phyloP scores from a whole-genome alignment of 2,797 vertebrate genomes.

The Poeciliopsis infans region DNA sequence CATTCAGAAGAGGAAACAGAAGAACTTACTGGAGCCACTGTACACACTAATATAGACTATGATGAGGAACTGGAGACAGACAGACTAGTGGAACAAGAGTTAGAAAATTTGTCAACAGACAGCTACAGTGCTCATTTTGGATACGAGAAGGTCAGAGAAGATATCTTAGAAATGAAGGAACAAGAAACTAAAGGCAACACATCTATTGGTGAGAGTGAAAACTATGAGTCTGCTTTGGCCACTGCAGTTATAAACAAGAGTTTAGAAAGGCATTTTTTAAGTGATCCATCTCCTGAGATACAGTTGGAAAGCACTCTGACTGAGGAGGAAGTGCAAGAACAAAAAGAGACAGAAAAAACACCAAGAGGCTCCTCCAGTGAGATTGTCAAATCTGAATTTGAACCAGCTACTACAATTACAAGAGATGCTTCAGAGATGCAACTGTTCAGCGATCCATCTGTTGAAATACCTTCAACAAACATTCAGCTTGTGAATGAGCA shows the following conservation, averaged over 20 bases:
- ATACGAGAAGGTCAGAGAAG: constrained; percentile 28
- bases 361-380: constrained; percentile 10
- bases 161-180: background rate
- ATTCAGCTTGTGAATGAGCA: background rate
- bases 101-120: constrained; percentile 61
- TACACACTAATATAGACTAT: background rate
- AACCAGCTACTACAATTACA: background rate
- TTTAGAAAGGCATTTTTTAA: constrained; percentile 13
- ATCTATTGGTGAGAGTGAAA: constrained; percentile 17
- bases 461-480: background rate
- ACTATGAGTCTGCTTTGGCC: constrained; percentile 8
- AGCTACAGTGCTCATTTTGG: constrained; percentile 54
- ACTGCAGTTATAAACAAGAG: constrained; percentile 12
- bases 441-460: constrained; percentile 4
- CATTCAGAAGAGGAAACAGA: constrained; percentile 40
- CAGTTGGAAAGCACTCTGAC: constrained; percentile 3
- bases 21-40: constrained; percentile 18
- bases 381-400: background rate
- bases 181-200: constrained; percentile 10
- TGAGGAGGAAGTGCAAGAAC: constrained; percentile 18
- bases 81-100: constrained; percentile 66
- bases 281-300: constrained; percentile 2
- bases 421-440: constrained; percentile 29
- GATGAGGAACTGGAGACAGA: constrained; percentile 64
- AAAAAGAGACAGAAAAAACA: constrained; percentile 8